phyloP scores from a whole-genome alignment of 2,113 vertebrate species.

The Tamias sibiricus region DNA sequence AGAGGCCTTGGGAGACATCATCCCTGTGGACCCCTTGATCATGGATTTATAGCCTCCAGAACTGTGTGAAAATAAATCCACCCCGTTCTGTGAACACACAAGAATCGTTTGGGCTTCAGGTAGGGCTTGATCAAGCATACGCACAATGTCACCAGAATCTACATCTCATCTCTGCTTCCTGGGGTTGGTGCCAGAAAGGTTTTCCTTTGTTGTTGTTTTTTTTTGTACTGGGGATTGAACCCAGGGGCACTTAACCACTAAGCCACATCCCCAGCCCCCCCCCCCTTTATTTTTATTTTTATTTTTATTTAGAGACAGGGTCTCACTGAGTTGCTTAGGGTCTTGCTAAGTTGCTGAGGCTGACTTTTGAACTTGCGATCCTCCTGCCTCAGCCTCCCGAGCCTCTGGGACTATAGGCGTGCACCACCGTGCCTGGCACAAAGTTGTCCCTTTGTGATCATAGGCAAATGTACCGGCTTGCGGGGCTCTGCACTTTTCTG shows the following conservation, averaged over 20 bases:
- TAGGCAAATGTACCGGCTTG: background rate
- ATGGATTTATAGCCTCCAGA: background rate
- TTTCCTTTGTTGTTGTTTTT: no score
- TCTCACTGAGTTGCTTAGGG: no score
- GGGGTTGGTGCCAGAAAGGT: background rate
- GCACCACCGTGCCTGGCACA: no score
- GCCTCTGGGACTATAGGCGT: no score
- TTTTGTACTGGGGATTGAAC: no score
- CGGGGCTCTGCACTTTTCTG: background rate
- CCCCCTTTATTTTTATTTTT: no score
- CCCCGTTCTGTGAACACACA: background rate
- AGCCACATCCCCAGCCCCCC: no score
- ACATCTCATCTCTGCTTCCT: background rate
- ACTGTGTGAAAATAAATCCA: background rate
- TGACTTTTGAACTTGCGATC: no score
- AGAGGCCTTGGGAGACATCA: background rate
- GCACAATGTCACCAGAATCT: background rate
- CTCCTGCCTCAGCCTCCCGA: no score
- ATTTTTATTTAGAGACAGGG: no score
- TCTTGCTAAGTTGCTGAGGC: no score
- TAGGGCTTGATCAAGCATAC: background rate
- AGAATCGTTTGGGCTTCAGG: background rate
- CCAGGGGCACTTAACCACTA: no score
- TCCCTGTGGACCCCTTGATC: background rate
- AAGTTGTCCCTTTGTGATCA: background rate